Conservation (phyloP, 2,797 vertebrate species). For the Spinus olivaceus region DNA sequence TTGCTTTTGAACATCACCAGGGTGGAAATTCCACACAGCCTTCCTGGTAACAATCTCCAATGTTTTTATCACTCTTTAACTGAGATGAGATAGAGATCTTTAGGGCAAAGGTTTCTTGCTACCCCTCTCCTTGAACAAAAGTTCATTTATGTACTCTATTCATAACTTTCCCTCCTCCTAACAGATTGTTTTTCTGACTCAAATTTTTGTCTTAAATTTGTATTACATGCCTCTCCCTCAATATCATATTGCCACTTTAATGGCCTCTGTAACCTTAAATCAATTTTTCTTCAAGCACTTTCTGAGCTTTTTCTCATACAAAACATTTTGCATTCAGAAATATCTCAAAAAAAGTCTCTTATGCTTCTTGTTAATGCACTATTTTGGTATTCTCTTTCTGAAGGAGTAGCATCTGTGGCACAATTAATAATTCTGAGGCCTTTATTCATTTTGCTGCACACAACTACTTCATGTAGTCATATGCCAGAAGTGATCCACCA, state of each 20-base stretch:
- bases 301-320: background rate
- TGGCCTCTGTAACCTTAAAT: background rate
- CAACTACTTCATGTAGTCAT: background rate
- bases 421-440: background rate
- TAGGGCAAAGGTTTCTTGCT: background rate
- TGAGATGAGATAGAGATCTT: background rate
- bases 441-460: background rate
- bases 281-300: background rate
- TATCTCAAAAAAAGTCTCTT: background rate
- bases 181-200: background rate
- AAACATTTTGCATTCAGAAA: background rate
- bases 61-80: background rate
- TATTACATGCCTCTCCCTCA: background rate
- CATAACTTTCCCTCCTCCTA: background rate
- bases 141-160: background rate
- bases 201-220: background rate
- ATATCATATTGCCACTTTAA: background rate
- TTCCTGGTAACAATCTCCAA: background rate
- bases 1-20: background rate
- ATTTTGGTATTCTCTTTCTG: background rate
- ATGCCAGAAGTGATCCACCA: background rate
- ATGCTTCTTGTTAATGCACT: rapidly evolving
- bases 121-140: background rate
- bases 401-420: background rate
- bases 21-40: background rate